Base-by-base conservation (phyloP, 37 sponge, comb jelly and placozoan genomes). In the Agelas oroides region DNA sequence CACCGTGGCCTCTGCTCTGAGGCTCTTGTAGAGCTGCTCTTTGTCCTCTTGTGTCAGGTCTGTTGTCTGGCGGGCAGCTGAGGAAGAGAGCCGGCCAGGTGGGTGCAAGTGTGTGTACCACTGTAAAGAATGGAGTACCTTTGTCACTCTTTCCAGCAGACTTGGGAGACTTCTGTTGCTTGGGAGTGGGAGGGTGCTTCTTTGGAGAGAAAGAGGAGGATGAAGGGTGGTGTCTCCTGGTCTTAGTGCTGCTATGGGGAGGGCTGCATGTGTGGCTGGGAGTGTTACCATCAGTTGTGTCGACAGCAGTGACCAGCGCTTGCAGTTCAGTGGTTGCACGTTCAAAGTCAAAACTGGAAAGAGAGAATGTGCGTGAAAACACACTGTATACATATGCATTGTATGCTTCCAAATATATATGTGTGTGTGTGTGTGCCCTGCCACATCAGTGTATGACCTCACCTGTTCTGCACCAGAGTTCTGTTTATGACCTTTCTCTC, bases 1-100 rank as follows among this genome's bases (percentile, higher is more conserved):
- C 35, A 89, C 75, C n/a, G 95, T 79, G 16, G 96, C 93, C 71
- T 95, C 96, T 28, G 93, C 93, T 37, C 96, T 76, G 77, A 84
- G 70, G 59, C 89, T 90, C 17, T 66, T 31, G 68, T 95, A 95
- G 24, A 8, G 46, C 46, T 46, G 46, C 8, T 46, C 46, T 8
- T 46, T 46, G 46, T 46, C 46, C 46, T n/a, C n/a, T 0, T 41
- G 13, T 13, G 66, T 54, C 31, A 52, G 6, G 41, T 62, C 78
- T 8, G 61, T n/a, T n/a, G n/a, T n/a, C n/a, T 46, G 46, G 46
- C 46, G 46, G 3, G 46, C 46, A 8, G 46, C 46, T 46, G 46
- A n/a, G n/a, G n/a, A n/a, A n/a, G n/a, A n/a, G n/a, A n/a, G n/a
- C n/a, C n/a, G n/a, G n/a, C n/a, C n/a, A n/a, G n/a, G n/a, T n/a